Conservation (phyloP, 2,888 invertebrate genomes). For the Xestia sexstrigata region DNA sequence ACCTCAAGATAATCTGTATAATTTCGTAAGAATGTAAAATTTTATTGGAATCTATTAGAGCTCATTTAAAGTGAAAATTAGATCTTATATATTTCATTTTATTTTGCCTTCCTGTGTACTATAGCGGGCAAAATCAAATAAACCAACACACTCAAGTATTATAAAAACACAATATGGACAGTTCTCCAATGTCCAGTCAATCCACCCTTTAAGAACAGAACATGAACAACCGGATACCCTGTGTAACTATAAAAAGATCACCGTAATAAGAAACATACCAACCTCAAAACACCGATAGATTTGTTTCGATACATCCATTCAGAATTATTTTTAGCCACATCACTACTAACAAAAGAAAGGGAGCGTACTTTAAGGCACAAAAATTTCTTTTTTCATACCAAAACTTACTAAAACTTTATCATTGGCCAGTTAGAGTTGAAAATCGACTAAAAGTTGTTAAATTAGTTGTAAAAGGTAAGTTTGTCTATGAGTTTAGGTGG, state of each 20-base stretch:
- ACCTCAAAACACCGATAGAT: constrained; percentile 73
- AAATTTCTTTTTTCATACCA: constrained; percentile 23
- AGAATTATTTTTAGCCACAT: constrained; percentile 81
- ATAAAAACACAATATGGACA: neutral
- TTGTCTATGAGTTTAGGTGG: constrained; percentile 73
- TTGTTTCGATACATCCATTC: constrained; percentile 78
- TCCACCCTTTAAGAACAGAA: constrained; percentile 17
- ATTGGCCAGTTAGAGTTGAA: constrained; percentile 49
- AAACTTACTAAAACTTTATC: constrained; percentile 44
- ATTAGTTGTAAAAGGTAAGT: constrained; percentile 46
- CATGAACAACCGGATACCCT: constrained; percentile 66
- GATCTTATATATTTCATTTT: neutral
- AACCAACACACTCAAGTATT: neutral
- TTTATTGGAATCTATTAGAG: neutral
- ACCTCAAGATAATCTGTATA: neutral
- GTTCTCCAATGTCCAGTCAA: neutral
- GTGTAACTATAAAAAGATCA: constrained; percentile 67
- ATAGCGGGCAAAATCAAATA: neutral
- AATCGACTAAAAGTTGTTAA: constrained; percentile 48
- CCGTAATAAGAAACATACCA: constrained; percentile 70
- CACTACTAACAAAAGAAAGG: constrained; percentile 82
- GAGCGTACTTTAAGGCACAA: constrained; percentile 61
- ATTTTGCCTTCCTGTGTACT: neutral
- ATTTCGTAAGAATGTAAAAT: neutral
- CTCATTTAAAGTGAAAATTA: neutral